A percentile compares a stretch with the other conserved stretches of the same genome.
phyloP scores from a whole-genome alignment of 2,888 invertebrate species.

The Palloptera scutellata region DNA sequence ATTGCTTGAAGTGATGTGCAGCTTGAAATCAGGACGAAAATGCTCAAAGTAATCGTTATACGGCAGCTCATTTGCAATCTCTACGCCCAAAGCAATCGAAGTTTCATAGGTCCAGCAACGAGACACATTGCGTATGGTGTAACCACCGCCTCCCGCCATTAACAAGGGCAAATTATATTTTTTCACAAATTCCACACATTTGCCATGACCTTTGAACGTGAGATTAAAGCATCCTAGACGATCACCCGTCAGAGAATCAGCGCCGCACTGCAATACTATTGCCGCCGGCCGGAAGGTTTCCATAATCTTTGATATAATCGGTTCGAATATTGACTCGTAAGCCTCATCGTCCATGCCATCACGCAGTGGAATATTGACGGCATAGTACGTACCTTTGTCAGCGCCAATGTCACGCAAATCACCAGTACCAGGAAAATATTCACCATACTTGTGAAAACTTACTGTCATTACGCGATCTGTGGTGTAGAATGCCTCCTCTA shows the following conservation, averaged over 20 bases:
- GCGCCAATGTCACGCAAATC: conserved; percentile 82
- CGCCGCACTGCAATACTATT: conserved; percentile 97
- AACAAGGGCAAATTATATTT: conserved; percentile 95
- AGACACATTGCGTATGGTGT: conserved; percentile 98
- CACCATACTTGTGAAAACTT: conserved; percentile 97
- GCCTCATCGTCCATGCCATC: conserved; percentile 99
- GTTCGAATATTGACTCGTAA: conserved; percentile 95
- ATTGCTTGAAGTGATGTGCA: conserved; percentile 98
- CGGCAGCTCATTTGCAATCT: conserved; percentile 97
- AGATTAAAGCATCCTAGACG: conserved; percentile 98
- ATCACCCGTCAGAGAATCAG: conserved; percentile 96
- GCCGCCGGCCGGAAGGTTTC: conserved; percentile 98
- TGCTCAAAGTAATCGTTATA: conserved; percentile 99
- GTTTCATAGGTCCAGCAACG: conserved; percentile 99
- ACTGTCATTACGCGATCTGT: conserved; percentile 99
- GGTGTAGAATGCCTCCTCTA: conserved; percentile 99
- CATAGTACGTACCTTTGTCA: conserved; percentile 96
- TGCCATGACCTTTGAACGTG: conserved; percentile 95
- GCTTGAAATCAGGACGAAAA: conserved; percentile 98
- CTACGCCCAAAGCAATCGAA: conserved; percentile 92
- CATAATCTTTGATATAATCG: conserved; percentile 97
- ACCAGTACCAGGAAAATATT: conserved; percentile 98
- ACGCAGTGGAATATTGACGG: conserved; percentile 96
- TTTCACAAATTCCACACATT: conserved; percentile 98
- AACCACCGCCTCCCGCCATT: conserved; percentile 97